Conservation (phyloP, 2,888 invertebrate genomes). For the Drosophila austrosaltans region DNA sequence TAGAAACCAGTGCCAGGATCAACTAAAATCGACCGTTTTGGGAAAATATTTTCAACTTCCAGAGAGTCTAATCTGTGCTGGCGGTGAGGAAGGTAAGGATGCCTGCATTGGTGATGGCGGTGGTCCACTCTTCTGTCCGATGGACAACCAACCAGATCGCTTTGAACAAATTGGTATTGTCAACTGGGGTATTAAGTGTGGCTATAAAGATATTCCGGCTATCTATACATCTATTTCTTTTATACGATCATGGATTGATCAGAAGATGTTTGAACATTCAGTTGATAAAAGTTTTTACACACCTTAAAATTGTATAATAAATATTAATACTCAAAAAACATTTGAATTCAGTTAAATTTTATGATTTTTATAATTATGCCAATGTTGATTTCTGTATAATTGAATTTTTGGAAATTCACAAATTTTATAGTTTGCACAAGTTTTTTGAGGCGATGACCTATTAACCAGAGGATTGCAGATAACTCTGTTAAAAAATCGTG, state of each 20-base stretch:
- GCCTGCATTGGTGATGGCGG: conserved; percentile 91
- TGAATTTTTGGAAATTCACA: too few relatives aligned
- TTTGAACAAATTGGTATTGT: conserved; percentile 86
- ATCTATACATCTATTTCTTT: conserved; percentile 88
- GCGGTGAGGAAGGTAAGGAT: conserved; percentile 88
- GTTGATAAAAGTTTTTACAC: neutral
- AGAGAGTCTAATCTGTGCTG: conserved; percentile 89
- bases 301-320: neutral
- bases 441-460: too few relatives aligned
- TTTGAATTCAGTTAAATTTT: too few relatives aligned
- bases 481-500: neutral
- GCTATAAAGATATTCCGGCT: conserved; percentile 86
- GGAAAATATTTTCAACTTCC: conserved; percentile 87
- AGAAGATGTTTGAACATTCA: neutral
- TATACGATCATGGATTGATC: conserved; percentile 72
- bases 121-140: conserved; percentile 89
- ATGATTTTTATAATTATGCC: accelerated
- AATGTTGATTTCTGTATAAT: too few relatives aligned
- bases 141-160: conserved; percentile 74
- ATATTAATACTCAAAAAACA: too few relatives aligned
- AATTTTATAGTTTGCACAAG: too few relatives aligned
- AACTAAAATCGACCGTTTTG: conserved; percentile 86
- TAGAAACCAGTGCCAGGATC: conserved; percentile 81
- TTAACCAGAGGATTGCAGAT: too few relatives aligned
- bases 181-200: conserved; percentile 92